These are phyloP conservation scores for Eucriotettix oculatus DNA, from an alignment of 2,888 invertebrate genomes.

Conservation along the genomic window DNA sequence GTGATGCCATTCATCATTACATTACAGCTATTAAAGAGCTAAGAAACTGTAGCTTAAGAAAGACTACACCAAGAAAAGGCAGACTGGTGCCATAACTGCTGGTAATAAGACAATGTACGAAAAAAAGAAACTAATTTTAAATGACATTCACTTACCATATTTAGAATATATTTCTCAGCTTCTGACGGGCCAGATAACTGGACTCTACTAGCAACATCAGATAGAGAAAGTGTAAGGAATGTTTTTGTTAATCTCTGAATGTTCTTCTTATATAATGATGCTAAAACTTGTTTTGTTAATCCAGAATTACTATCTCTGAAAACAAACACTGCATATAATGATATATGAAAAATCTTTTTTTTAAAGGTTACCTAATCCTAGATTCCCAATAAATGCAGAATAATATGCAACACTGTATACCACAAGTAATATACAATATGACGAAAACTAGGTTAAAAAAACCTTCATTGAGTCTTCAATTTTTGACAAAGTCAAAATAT, in stretches of 20 bases:
- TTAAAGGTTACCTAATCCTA: background rate
- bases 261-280: slow-evolving; percentile 86
- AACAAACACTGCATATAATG: slow-evolving; percentile 13
- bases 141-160: slow-evolving; percentile 54
- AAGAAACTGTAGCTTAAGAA: no score
- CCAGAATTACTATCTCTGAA: slow-evolving; percentile 36
- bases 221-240: slow-evolving; percentile 73
- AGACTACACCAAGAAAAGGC: no score
- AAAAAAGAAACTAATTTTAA: background rate
- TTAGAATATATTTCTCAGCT: slow-evolving; percentile 84
- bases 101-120: background rate
- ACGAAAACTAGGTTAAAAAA: no score
- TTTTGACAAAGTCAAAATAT: no score
- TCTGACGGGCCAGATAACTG: slow-evolving; percentile 68
- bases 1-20: no score
- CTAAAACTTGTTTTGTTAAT: slow-evolving; percentile 54
- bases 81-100: no score
- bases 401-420: no score
- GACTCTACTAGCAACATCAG: slow-evolving; percentile 80
- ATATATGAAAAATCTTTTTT: background rate
- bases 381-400: no score
- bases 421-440: no score
- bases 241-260: slow-evolving; percentile 93
- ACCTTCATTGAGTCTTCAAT: no score
- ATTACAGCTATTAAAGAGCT: no score